Evolutionary conservation across 2,113 vertebrate genomes (phyloP), one percentile per base, ranked within the genome.

Genomic region (Hypomesus transpacificus): DNA sequence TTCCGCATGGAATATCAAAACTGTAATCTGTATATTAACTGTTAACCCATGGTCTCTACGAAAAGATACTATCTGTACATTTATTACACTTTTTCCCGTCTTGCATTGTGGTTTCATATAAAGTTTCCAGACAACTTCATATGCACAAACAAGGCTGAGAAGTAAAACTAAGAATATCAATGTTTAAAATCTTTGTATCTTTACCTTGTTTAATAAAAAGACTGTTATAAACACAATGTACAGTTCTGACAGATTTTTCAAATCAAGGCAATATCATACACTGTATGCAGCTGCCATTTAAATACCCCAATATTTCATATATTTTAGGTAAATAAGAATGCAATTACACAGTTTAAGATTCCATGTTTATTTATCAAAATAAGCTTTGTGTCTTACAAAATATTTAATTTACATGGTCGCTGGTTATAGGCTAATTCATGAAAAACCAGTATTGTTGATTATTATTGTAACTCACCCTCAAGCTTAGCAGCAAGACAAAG

Each of bases 1-100:
- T 92, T 92, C 90, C 83, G 94, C 95, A 96, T 96, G 95, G 93
- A 94, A 91, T 94, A 94, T 87, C 80, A 81, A 94, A 95, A 95
- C 95, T 93, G 95, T 96, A 96, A 24, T 89, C 93, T 91, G 93
- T 93, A 91, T 94, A 90, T 89, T 92, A 93, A 92, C 91, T 92
- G 93, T 95, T 95, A 94, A 94, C 90, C 87, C 87, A 88, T 91
- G 88, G 92, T 91, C 92, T 92, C 81, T 87, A 89, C 92, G 90
- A 89, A 94, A 93, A 93, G 92, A 92, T 93, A 94, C 91, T 87
- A 86, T 93, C 94, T 91, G 90, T 90, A 91, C 94, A 94, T 94
- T 92, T 94, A 89, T 83, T 91, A 92, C 91, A 89, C 84, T 79
- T 88, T 89, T 87, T 87, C 88, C 87, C 91, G 91, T 94, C 89